These are phyloP conservation scores for Cataglyphis livida DNA, from an alignment of 2,888 invertebrate species.

Conservation along the genomic window DNA sequence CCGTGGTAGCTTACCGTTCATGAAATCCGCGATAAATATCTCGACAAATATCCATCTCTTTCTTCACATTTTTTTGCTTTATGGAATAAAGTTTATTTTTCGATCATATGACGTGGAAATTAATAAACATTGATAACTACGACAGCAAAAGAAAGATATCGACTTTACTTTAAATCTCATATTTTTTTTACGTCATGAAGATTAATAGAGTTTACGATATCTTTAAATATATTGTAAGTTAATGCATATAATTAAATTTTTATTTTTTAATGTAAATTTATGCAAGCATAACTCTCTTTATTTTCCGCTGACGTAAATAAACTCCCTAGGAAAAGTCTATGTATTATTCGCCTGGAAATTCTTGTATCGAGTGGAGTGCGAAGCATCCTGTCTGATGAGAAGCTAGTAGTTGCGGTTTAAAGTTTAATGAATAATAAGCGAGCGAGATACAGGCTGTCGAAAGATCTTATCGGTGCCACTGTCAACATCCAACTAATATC, in stretches of 20 bases:
- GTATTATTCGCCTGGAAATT: conserved; percentile 38
- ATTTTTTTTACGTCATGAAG: not conserved
- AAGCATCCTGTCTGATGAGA: conserved; percentile 56
- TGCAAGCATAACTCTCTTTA: not conserved
- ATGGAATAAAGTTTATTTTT: conserved; percentile 45
- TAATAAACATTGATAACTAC: not conserved
- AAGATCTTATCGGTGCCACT: conserved; percentile 82
- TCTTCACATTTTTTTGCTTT: conserved; percentile 46
- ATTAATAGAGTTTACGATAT: not conserved
- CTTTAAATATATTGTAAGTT: not conserved
- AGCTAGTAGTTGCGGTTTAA: conserved; percentile 72
- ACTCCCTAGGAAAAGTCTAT: not conserved
- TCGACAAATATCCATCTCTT: conserved; percentile 13
- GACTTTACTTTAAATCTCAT: not conserved
- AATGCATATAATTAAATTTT: conserved; percentile 23
- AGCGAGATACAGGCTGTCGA: conserved; percentile 76
- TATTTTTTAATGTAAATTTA: not conserved
- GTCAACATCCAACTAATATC: conserved; percentile 85
- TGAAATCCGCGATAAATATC: conserved; percentile 43
- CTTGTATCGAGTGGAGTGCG: conserved; percentile 45
- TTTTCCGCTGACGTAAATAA: conserved; percentile 12
- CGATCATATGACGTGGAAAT: not conserved
- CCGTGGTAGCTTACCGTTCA: conserved; percentile 1
- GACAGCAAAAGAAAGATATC: not conserved
- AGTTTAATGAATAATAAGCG: conserved; percentile 83